A percentile compares a stretch with the other conserved stretches of the same genome.
Conservation (phyloP, 1,140 invertebrate genomes). For the Drosophila ficusphila region DNA sequence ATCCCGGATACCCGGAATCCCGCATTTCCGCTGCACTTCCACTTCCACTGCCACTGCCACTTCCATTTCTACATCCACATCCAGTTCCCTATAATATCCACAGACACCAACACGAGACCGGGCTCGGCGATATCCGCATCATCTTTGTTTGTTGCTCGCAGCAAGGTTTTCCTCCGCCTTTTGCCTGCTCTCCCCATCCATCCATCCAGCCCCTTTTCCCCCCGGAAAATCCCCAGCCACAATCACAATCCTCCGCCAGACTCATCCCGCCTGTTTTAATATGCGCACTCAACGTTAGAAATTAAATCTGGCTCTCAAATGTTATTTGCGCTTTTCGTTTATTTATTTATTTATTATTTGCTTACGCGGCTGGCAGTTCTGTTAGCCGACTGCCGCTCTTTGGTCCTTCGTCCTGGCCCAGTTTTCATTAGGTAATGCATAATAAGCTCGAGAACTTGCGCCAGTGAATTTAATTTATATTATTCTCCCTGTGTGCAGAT, state of each 20-base stretch:
- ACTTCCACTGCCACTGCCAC: conserved; percentile 14
- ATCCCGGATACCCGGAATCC: conserved; percentile 30
- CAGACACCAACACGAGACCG: conserved; percentile 29
- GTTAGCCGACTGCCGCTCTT: conserved; percentile 1
- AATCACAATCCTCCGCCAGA: conserved; percentile 2
- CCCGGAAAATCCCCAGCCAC: conserved; percentile 26
- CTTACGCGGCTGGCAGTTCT: conserved; percentile 56
- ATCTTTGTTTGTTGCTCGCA: conserved; percentile 74
- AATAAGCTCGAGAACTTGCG: conserved; percentile 57
- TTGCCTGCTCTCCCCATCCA: conserved; percentile 24
- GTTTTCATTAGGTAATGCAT: conserved; percentile 81
- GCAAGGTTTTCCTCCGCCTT: conserved; percentile 34
- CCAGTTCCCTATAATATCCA: conserved; percentile 6
- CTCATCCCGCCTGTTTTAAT: conserved; percentile 64
- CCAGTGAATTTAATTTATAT: conserved; percentile 71
- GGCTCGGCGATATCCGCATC: conserved; percentile 74
- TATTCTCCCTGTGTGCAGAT: conserved; percentile 27
- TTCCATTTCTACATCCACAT: conserved; percentile 16
- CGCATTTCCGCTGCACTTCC: conserved; percentile 76
- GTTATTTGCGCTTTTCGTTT: conserved; percentile 82
- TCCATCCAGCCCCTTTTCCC: not conserved
- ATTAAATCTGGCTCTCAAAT: conserved; percentile 83
- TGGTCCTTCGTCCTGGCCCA: conserved; percentile 37
- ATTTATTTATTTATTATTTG: conserved; percentile 83
- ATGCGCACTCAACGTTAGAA: conserved; percentile 83